Evolutionary conservation across 2,113 vertebrate genomes (phyloP), one percentile per base, ranked within the genome.

Genomic region (Halichoerus grypus): DNA sequence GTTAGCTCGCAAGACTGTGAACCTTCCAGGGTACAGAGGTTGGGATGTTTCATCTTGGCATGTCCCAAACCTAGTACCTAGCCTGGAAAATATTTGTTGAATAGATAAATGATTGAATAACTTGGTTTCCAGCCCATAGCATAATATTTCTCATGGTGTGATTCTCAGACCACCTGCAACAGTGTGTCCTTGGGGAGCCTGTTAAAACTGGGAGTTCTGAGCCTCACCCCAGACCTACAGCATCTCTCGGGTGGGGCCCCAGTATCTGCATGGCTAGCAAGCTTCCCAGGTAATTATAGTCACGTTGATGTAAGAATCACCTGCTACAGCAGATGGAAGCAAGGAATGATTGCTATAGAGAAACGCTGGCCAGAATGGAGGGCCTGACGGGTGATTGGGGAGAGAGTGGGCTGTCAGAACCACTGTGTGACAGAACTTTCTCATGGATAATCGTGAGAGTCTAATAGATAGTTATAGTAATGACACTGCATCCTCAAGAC

Each of bases 131-230:
- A 36, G 80, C 87, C 82, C 86, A 61, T 1, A 31, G 31, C 46
- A n/a, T 31, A 31, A 6, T 33, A 88, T 80, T 92, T 83, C 85
- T 93, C 80, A 59, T 18, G 26, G n/a, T 53, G 42, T 82, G 92
- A 72, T 79, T 57, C 71, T 59, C 79, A 69, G 96, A 96, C 96
- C 94, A 95, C 94, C 92, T 92, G 96, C 55, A 80, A 79, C 88
- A 65, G 65, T 21, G 22, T 39, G 24, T 76, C 91, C 84, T 80
- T 69, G 87, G 94, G 77, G 93, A 95, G 31, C 39, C 22, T 36
- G 19, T 83, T 83, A 90, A 87, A 90, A 69, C 3, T 51, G 53
- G 77, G 72, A 49, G 57, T 69, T 97, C 90, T 76, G 76, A 96
- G 72, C 46, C 69, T 92, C 84, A 36, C 28, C 81, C 63, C 12